These are phyloP conservation scores for Tholera decimalis DNA, from an alignment of 2,888 invertebrate species.

Conservation along the genomic window DNA sequence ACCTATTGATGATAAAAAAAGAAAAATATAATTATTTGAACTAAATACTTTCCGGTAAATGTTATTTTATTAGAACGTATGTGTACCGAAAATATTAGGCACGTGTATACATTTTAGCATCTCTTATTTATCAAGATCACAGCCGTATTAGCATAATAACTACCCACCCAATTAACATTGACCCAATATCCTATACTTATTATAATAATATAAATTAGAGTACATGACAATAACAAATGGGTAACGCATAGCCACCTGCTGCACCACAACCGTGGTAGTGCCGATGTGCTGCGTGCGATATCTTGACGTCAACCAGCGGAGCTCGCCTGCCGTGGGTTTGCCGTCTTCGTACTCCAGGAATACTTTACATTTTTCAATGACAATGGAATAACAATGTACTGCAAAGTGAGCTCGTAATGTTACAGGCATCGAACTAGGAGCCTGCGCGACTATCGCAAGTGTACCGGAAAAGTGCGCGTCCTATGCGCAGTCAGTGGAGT, in stretches of 20 bases:
- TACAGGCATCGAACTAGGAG: conserved; percentile 1
- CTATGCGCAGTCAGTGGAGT: conserved; percentile 74
- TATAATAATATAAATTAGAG: conserved; percentile 11
- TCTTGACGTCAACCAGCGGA: not conserved
- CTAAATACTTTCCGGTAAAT: too few species aligned
- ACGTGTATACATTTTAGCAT: not conserved
- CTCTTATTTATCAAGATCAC: not conserved
- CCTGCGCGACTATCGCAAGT: conserved; percentile 22
- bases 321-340: not conserved
- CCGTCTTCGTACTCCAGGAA: not conserved
- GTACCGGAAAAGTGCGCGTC: conserved; percentile 44
- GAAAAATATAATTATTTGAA: too few species aligned
- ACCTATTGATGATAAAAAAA: too few species aligned
- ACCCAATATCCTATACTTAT: too few species aligned
- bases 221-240: not conserved
- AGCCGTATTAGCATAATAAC: not conserved
- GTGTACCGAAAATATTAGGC: not conserved
- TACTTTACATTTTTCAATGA: too few species aligned
- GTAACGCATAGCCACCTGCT: not conserved
- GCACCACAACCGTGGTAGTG: not conserved
- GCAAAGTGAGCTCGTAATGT: not conserved
- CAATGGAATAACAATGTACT: not conserved
- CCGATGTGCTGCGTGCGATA: not conserved
- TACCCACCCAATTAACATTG: not conserved
- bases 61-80: too few species aligned